Evolutionary conservation across 2,113 vertebrate genomes (phyloP), one percentile per base, ranked within the genome.

Genomic region (Neotoma lepida): DNA sequence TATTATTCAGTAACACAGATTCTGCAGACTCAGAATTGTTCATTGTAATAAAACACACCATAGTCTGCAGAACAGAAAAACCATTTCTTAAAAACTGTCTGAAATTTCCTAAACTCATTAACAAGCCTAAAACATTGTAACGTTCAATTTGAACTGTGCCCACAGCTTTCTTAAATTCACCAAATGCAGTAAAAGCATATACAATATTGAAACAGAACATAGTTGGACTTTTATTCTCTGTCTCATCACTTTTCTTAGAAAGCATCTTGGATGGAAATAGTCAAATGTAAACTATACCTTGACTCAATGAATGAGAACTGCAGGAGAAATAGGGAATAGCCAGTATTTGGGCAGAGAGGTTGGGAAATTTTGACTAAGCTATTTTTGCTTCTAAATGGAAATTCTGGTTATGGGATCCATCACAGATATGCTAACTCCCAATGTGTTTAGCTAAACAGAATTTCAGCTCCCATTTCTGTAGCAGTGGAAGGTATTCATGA

Each of bases 1-100:
- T 89, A 5, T 94, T 95, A 94, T 96, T 96, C 95, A 92, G 74
- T 64, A 97, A 97, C 97, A 90, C 30, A 95, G 97, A 94, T 89
- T 96, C 88, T 88, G 49, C 64, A 95, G 96, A 96, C 90, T 93
- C 89, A 89, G 92, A 90, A 77, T 63, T 92, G 61, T 96, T 97
- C 84, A 88, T 18, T 95, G 54, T 68, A 93, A 91, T 95, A 89
- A 93, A 96, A 92, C 91, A 66, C 0, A 1, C 54, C 74, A 91
- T 12, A 76, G 35, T 92, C 84, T 91, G 39, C 80, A 96, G 88
- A 73, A 95, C 49, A 94, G 41, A 61, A 74, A 92, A 68, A 64
- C 90, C 88, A 84, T 64, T 88, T 91, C 58, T 86, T 56, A 87
- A 74, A 95, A 93, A 77, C 14, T 88, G 89, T 81, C 73, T 87